These are phyloP conservation scores for Sipha flava DNA, from an alignment of 1,140 invertebrate genomes.

Conservation along the genomic window DNA sequence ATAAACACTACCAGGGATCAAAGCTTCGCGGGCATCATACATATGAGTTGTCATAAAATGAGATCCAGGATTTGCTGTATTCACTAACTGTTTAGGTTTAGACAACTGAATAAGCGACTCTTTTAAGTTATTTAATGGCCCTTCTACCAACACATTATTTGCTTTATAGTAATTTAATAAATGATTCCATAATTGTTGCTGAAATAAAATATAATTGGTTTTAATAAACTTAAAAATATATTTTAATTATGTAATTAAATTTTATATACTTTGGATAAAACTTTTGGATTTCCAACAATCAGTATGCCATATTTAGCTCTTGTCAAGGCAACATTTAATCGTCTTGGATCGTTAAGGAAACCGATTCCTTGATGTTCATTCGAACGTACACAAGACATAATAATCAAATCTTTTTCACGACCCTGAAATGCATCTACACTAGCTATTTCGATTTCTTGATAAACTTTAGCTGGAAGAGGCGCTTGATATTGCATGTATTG, in stretches of 20 bases:
- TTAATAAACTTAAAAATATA: neutral
- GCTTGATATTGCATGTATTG: constrained; percentile 99
- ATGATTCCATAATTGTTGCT: constrained; percentile 93
- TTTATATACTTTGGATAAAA: constrained; percentile 70
- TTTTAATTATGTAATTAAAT: neutral
- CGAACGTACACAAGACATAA: constrained; percentile 89
- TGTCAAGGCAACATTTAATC: constrained; percentile 96
- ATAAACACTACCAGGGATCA: constrained; percentile 78
- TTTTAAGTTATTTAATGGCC: constrained; percentile 93
- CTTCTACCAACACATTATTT: constrained; percentile 94
- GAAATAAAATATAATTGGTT: constrained; percentile 31
- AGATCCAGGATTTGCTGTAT: constrained; percentile 87
- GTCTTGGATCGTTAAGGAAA: constrained; percentile 93
- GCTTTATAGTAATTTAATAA: constrained; percentile 96
- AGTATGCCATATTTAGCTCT: constrained; percentile 97
- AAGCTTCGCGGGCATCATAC: constrained; percentile 81
- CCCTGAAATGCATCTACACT: constrained; percentile 98
- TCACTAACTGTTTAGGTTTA: constrained; percentile 91
- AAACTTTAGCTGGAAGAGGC: constrained; percentile 88
- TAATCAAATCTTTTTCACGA: constrained; percentile 97
- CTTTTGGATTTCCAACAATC: constrained; percentile 98
- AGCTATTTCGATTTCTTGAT: constrained; percentile 98
- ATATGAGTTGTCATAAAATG: constrained; percentile 95
- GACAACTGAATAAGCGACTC: constrained; percentile 95
- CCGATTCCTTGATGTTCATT: constrained; percentile 89